Evolutionary conservation across 2,797 vertebrate genomes (phyloP), one percentile per base, ranked within the genome.

Genomic region (Onychomys leucogaster): DNA sequence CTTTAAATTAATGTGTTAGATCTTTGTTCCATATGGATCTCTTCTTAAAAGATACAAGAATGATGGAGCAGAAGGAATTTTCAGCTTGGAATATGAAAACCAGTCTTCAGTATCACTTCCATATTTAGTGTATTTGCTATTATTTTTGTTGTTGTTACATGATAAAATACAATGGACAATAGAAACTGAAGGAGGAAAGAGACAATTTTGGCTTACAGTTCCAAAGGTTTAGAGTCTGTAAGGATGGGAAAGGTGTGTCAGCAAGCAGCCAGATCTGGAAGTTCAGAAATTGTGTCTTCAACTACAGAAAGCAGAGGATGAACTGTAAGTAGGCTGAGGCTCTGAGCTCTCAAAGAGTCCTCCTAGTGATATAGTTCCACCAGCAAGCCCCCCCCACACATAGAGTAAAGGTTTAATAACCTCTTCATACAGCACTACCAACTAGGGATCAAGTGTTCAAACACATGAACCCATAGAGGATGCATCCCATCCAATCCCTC

Each of bases 1-100:
- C 84, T 82, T 96, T 83, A 90, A 85, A 73, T 90, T 90, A 82
- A 55, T 57, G 4, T 91, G 9, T 73, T 46, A 82, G 46, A 85
- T 90, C 67, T 67, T 85, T 83, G 41, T 12, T 87, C 17, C 61
- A 73, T 16, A 32, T 27, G 80, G 14, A 57, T 59, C 19, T 69
- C 9, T 94, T n/a, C 37, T 49, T 61, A 90, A 61, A 69, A 65
- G 32, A 96, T 6, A 4, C 34, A 73, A 69, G 49, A 21, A 84
- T n/a, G 12, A 5, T 12, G 6, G 6, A 81, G 65, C 10, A 82
- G 41, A 76, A 94, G 23, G 23, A 16, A 7, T 5, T 12, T 46
- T 59, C 5, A 43, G 16, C 11, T 82, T 90, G 5, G 21, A 80
- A 55, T 83, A 14, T 90, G 27, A 69, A 92, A n/a, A 29, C 0